Percentiles rank a stretch among this genome's conserved stretches.
These are phyloP conservation scores for Orchesella cincta DNA, from an alignment of 1,140 invertebrate species.

Conservation along the genomic window DNA sequence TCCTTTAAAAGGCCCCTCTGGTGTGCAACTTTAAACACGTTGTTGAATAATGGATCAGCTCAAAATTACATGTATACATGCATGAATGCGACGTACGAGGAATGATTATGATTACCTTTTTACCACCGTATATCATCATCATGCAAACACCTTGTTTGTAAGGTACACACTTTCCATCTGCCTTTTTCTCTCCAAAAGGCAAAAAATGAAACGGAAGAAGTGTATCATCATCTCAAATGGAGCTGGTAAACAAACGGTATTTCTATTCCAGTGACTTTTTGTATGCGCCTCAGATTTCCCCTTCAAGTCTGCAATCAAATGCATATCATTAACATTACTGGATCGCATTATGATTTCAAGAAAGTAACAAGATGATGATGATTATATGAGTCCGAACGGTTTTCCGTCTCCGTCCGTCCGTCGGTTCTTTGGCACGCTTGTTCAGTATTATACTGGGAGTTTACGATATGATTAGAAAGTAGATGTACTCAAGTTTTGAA, in stretches of 20 bases:
- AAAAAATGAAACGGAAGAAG: conserved; percentile 12
- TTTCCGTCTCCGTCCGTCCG: background rate
- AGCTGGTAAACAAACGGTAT: background rate
- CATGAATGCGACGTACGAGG: background rate
- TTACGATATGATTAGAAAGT: background rate
- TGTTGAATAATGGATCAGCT: conserved; percentile 15
- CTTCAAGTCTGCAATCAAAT: background rate
- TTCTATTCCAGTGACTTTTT: background rate
- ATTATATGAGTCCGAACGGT: background rate
- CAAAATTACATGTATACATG: background rate
- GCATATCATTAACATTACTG: background rate
- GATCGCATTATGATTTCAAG: background rate
- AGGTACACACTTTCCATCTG: conserved; percentile 14
- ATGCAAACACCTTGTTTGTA: conserved; percentile 24
- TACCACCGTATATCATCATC: background rate
- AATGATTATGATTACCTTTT: conserved; percentile 2
- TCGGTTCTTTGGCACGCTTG: background rate
- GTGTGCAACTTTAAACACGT: conserved; percentile 15
- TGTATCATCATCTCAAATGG: background rate
- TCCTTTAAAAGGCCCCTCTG: background rate
- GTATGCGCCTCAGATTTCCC: background rate
- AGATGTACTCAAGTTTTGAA: background rate
- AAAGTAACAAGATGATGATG: background rate
- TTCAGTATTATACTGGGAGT: background rate
- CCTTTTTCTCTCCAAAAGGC: background rate